phyloP scores from a whole-genome alignment of 2,113 vertebrate species.

The Acanthisitta chloris region DNA sequence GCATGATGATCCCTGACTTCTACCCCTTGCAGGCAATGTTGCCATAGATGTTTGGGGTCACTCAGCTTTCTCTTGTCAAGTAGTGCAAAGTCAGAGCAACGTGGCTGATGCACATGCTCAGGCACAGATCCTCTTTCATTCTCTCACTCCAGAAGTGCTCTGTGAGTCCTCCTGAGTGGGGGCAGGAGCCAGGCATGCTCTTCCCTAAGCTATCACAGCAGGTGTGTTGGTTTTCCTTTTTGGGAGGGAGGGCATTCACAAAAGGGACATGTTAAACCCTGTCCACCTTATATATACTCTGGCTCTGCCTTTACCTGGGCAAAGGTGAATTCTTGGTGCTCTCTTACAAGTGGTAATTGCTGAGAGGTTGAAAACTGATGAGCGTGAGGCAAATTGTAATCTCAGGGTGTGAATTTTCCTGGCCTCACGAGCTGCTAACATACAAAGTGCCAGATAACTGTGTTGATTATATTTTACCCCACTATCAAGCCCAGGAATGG shows the following conservation, averaged over 20 bases:
- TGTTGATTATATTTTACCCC: neutral
- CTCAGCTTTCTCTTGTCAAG: neutral
- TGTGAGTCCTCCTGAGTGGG: neutral
- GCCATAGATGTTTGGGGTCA: neutral
- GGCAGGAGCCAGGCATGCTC: neutral
- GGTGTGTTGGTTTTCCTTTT: neutral
- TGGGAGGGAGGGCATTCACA: neutral
- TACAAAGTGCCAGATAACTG: neutral
- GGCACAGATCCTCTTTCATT: neutral
- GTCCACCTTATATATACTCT: neutral
- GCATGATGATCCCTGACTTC: neutral
- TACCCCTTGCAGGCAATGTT: neutral
- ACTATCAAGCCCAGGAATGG: neutral
- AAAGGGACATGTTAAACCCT: neutral
- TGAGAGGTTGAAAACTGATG: neutral
- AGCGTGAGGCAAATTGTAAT: neutral
- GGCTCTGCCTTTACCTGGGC: neutral
- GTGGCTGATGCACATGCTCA: neutral
- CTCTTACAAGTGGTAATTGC: neutral
- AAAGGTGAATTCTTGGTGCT: neutral
- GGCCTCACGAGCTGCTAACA: neutral
- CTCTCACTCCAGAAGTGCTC: neutral
- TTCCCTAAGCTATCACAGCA: neutral
- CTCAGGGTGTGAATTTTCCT: neutral
- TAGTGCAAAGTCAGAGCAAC: neutral